phyloP scores from a whole-genome alignment of 2,113 vertebrate species.

The Genyomyrus donnyi region DNA sequence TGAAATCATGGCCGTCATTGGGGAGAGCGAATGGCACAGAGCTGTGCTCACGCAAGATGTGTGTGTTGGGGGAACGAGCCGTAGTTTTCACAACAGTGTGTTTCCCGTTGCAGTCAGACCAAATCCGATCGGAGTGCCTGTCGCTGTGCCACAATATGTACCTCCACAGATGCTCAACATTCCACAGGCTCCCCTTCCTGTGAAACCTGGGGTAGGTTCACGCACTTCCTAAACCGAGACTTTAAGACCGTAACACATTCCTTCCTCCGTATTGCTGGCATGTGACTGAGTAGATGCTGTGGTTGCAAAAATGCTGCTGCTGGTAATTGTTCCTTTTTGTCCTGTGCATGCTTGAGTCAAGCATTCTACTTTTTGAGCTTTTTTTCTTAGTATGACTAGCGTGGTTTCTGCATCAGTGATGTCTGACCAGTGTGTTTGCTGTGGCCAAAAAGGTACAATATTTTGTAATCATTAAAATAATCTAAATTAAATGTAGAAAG shows the following conservation, averaged over 20 bases:
- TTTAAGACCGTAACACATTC: not conserved
- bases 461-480: not conserved
- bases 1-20: not conserved
- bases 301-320: not conserved
- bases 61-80: not conserved
- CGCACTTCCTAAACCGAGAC: not conserved
- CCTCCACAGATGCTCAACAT: slow-evolving; percentile 79
- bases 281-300: not conserved
- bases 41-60: not conserved
- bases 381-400: not conserved
- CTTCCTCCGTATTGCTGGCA: not conserved
- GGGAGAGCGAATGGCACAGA: not conserved
- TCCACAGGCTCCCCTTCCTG: slow-evolving; percentile 74
- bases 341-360: not conserved
- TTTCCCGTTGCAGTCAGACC: slow-evolving; percentile 68
- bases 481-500: not conserved
- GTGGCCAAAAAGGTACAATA: not conserved
- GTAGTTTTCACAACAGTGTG: not conserved
- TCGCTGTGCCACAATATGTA: slow-evolving; percentile 69
- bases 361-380: not conserved
- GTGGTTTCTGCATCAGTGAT: not conserved
- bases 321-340: not conserved
- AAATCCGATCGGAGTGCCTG: slow-evolving; percentile 75
- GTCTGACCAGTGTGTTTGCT: not conserved
- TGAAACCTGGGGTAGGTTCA: slow-evolving; percentile 70